These are phyloP conservation scores for Troides oblongomaculatus DNA, from an alignment of 2,888 invertebrate genomes.

Conservation along the genomic window DNA sequence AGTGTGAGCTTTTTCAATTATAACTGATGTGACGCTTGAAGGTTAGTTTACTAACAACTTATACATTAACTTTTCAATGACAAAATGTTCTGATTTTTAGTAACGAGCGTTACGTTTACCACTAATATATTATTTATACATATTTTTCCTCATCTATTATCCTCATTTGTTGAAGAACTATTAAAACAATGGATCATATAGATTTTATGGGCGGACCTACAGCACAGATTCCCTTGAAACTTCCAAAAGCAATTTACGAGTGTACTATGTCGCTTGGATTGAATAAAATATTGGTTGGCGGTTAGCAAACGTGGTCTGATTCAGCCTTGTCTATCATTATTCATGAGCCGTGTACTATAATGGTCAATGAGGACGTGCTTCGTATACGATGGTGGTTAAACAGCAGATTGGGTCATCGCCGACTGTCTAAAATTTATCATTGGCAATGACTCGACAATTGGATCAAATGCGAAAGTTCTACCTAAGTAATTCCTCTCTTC, in stretches of 20 bases:
- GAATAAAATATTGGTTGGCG: slow-evolving; percentile 15
- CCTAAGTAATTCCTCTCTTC: not conserved
- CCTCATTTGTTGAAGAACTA: slow-evolving; percentile 6
- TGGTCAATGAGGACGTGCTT: slow-evolving; percentile 40
- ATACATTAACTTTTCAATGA: not conserved
- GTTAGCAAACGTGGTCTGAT: slow-evolving; percentile 31
- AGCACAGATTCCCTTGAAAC: slow-evolving; percentile 12
- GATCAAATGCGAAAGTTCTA: not conserved
- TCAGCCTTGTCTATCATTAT: slow-evolving; percentile 45
- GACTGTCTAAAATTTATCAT: slow-evolving; percentile 9
- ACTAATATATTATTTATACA: not conserved
- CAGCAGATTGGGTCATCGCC: slow-evolving; percentile 16
- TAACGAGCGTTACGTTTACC: not conserved
- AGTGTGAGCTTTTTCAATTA: not conserved
- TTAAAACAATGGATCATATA: slow-evolving; percentile 19
- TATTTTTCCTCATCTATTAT: slow-evolving; percentile 15
- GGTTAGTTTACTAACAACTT: not conserved
- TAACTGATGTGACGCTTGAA: not conserved
- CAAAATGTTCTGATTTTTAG: not conserved
- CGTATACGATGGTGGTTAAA: slow-evolving; percentile 33
- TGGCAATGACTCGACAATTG: slow-evolving; percentile 13
- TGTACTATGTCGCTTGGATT: slow-evolving; percentile 29
- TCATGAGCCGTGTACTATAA: slow-evolving; percentile 42
- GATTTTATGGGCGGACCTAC: slow-evolving; percentile 10
- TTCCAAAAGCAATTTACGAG: slow-evolving; percentile 21